These are phyloP conservation scores for Brachyhypopomus occidentalis DNA, from an alignment of 2,113 vertebrate genomes.

Conservation along the genomic window DNA sequence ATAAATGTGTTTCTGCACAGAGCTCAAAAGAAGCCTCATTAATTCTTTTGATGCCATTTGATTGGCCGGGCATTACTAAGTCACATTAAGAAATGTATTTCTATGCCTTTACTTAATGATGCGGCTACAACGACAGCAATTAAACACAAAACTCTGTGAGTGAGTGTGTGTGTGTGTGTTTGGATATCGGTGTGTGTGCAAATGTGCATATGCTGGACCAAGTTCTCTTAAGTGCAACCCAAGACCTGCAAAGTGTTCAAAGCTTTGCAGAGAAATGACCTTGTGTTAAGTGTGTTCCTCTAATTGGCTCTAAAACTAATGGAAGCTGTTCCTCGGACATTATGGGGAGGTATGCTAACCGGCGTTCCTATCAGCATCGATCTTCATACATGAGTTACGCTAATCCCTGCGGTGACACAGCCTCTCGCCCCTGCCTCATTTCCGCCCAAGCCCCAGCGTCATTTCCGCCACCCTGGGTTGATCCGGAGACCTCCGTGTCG, in stretches of 20 bases:
- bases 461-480: neutral
- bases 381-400: constrained; percentile 6
- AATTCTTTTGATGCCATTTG: constrained; percentile 74
- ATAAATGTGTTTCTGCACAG: constrained; percentile 66
- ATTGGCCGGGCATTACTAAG: constrained; percentile 76
- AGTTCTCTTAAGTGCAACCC: constrained; percentile 44
- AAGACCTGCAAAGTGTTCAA: constrained; percentile 49
- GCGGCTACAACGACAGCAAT: constrained; percentile 69
- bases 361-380: neutral
- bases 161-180: constrained; percentile 29
- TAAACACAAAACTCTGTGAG: constrained; percentile 66
- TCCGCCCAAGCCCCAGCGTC: neutral
- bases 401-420: constrained; percentile 11
- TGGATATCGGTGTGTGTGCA: constrained; percentile 37
- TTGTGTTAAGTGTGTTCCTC: constrained; percentile 40
- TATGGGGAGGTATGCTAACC: constrained; percentile 11
- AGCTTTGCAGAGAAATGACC: constrained; percentile 44
- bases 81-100: constrained; percentile 76
- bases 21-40: constrained; percentile 64
- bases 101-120: constrained; percentile 71
- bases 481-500: neutral
- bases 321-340: constrained; percentile 37
- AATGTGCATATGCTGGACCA: constrained; percentile 6
- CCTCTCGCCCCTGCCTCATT: neutral
- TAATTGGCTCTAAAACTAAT: constrained; percentile 52